These are phyloP conservation scores for Aegithalos caudatus DNA, from an alignment of 2,113 vertebrate genomes.

Conservation along the genomic window DNA sequence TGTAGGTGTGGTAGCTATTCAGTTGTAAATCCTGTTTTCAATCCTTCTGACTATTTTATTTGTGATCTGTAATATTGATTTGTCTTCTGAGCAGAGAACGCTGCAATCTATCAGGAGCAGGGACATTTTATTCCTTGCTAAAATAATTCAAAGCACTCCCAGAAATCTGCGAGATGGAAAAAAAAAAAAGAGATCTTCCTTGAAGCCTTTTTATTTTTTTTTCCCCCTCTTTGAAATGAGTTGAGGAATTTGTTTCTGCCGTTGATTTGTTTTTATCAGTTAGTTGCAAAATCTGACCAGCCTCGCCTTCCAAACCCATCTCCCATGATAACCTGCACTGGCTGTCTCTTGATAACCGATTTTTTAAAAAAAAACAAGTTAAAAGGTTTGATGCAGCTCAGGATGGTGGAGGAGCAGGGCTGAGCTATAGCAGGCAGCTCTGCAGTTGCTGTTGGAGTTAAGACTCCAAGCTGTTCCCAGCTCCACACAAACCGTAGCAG, in stretches of 20 bases:
- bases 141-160: constrained; percentile 28
- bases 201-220: background rate
- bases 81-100: constrained; percentile 6
- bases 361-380: background rate
- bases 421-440: background rate
- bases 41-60: constrained; percentile 57
- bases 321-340: background rate
- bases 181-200: background rate
- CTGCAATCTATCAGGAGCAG: constrained; percentile 32
- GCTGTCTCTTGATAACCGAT: background rate
- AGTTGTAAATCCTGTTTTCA: constrained; percentile 65
- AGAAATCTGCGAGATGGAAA: background rate
- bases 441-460: background rate
- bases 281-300: constrained; percentile 31
- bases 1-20: constrained; percentile 57
- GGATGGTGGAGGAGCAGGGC: background rate
- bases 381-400: background rate
- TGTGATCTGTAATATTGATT: constrained; percentile 58
- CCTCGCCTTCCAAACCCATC: background rate
- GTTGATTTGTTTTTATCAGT: constrained; percentile 44
- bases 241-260: background rate
- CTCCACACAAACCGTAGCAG: background rate
- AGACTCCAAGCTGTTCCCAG: background rate
- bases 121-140: background rate
- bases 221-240: background rate